Evolutionary conservation across 1,140 invertebrate genomes (phyloP), one percentile per base, ranked within the genome.

Genomic region (Heliconius melpomene): DNA sequence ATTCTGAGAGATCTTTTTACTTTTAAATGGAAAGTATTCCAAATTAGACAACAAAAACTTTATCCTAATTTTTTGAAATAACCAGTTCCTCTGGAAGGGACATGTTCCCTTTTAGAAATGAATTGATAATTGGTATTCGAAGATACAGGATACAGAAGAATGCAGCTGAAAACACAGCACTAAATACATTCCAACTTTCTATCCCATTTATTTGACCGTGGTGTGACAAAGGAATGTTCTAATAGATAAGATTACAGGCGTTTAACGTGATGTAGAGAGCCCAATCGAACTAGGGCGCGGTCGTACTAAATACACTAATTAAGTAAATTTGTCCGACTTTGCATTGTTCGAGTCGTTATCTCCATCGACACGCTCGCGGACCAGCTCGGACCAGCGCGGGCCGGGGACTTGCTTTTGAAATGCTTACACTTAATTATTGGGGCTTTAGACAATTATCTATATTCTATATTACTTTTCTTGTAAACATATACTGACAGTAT

Each of bases 261-360:
- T 60, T 60, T 82, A 78, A 83, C 76, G 79, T 52, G 38, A 74
- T 72, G 57, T 74, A 72, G 79, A 72, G 82, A 7, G 18, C 50
- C 18, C 79, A 79, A 85, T 82, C 80, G 75, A 79, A 79, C 50
- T 83, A 79, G 81, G 84, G 84, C 84, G 79, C 73, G 82, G 84
- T 82, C 77, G 74, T 77, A 83, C 79, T 81, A 83, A 81, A 77
- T 83, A 77, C 79, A 79, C 82, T 83, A 86, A 86, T 86, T 83
- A 86, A 86, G 79, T 84, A 79, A 86, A 83, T 86, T 86, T 86
- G 84, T 82, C 83, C 74, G 74, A 52, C 78, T 80, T 74, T 80
- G 79, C 85, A 75, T 74, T 83, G 88, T 86, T 87, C 86, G 83
- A 78, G 72, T 74, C 75, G 79, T 77, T 80, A 82, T 83, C 74